Evolutionary conservation across 53 echinoderm and acorn worm genomes (phyloP).

Genomic region (Pentamera pediparva): DNA sequence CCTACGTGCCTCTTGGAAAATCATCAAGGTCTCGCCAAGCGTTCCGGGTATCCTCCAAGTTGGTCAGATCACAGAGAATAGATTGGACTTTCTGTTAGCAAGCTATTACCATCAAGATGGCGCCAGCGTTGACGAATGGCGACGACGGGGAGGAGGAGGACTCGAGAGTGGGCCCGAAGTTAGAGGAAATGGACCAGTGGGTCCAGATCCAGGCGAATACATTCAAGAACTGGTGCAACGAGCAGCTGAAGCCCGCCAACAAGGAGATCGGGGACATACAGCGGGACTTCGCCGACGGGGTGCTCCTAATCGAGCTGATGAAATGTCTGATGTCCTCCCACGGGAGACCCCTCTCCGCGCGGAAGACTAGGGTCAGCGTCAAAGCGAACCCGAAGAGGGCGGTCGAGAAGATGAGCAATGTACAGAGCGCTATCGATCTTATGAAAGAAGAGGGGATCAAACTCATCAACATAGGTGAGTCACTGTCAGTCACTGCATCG

Average conservation of each 20-base stretch:
- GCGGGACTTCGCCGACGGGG: constrained; percentile 71
- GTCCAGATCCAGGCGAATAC: constrained; percentile 89
- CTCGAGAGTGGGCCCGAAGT: neutral
- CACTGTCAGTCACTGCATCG: too few relatives aligned
- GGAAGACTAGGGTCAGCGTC: constrained; percentile 64
- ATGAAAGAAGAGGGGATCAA: constrained; percentile 72
- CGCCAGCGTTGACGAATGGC: constrained; percentile 6
- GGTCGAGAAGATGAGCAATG: constrained; percentile 86
- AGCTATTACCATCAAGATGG: neutral
- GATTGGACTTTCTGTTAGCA: too few relatives aligned
- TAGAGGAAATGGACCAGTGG: constrained; percentile 49
- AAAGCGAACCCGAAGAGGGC: constrained; percentile 68
- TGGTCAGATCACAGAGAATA: too few relatives aligned
- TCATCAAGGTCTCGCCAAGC: too few relatives aligned
- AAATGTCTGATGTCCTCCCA: constrained; percentile 47
- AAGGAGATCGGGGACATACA: constrained; percentile 53
- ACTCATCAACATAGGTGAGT: constrained; percentile 94
- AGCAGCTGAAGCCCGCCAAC: constrained; percentile 63
- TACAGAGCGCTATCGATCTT: constrained; percentile 71
- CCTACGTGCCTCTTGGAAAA: too few relatives aligned
- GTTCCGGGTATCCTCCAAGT: too few relatives aligned
- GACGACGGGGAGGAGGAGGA: constrained; percentile 4
- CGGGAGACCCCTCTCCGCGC: constrained; percentile 56
- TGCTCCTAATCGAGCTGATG: constrained; percentile 66
- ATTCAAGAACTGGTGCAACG: constrained; percentile 93